Conservation (phyloP, 2,113 vertebrate species). For the Gambusia affinis region DNA sequence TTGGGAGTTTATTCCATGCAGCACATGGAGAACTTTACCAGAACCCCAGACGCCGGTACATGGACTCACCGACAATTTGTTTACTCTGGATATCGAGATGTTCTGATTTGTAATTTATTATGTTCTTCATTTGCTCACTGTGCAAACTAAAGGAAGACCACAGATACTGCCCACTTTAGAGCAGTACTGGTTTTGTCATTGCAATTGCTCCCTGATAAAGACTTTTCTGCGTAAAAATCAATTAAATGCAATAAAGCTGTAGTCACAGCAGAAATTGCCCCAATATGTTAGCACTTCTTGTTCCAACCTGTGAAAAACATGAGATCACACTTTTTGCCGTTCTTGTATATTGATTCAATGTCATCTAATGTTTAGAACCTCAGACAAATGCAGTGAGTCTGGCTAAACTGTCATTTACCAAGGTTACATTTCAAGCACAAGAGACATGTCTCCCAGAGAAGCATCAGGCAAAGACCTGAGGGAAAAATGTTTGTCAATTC, state of each 20-base stretch:
- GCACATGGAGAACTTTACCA: not conserved
- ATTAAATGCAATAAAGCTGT: not conserved
- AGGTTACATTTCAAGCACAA: not conserved
- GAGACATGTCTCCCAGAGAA: not conserved
- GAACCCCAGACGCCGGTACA: not conserved
- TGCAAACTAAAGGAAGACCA: not conserved
- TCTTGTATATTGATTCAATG: not conserved
- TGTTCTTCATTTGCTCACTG: not conserved
- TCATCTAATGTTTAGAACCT: not conserved
- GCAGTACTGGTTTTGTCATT: not conserved
- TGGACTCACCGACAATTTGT: constrained; percentile 4
- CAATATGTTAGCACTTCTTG: not conserved
- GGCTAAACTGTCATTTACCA: not conserved
- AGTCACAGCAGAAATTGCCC: not conserved
- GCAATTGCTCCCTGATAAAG: not conserved
- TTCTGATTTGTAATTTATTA: not conserved
- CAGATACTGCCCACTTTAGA: not conserved
- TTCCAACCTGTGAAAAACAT: not conserved
- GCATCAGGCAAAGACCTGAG: not conserved
- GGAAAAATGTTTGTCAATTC: not conserved
- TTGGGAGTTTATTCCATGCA: not conserved
- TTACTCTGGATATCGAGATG: not conserved
- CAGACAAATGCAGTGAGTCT: not conserved
- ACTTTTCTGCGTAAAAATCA: not conserved
- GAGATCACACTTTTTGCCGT: not conserved